Evolutionary conservation across 1,140 invertebrate genomes (phyloP).

Genomic region (Drosophila insularis): DNA sequence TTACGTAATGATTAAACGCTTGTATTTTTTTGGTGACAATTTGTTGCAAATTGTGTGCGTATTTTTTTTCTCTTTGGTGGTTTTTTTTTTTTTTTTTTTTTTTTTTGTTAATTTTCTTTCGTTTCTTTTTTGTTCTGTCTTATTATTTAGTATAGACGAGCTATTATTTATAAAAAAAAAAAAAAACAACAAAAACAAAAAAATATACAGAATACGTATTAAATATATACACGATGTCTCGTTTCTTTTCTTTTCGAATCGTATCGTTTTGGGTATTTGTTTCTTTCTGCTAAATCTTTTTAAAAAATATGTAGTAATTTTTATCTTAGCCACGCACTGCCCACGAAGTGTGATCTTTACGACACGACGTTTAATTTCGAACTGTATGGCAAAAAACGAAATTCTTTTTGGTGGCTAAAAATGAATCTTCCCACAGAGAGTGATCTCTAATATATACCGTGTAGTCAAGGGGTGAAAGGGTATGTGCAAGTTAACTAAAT

Average conservation of each 20-base stretch:
- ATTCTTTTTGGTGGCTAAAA: slow-evolving; percentile 68
- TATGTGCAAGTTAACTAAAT: not conserved
- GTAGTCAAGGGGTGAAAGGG: not conserved
- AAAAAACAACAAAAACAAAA: slow-evolving; percentile 23
- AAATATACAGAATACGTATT: slow-evolving; percentile 26
- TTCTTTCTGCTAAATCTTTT: slow-evolving; percentile 29
- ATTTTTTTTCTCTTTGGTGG: too few relatives aligned
- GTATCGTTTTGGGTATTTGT: slow-evolving; percentile 29
- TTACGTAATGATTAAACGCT: slow-evolving; percentile 79
- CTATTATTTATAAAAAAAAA: slow-evolving; percentile 73
- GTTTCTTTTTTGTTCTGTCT: slow-evolving; percentile 34
- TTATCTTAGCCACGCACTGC: slow-evolving; percentile 30
- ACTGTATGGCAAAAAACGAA: slow-evolving; percentile 68
- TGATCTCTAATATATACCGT: not conserved
- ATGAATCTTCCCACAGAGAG: slow-evolving; percentile 48
- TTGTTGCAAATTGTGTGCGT: slow-evolving; percentile 74
- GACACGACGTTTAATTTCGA: slow-evolving; percentile 74
- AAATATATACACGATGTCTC: slow-evolving; percentile 59
- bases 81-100: slow-evolving; percentile 34
- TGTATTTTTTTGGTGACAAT: slow-evolving; percentile 70
- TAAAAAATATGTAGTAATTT: slow-evolving; percentile 34
- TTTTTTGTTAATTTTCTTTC: slow-evolving; percentile 36
- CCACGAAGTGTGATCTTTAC: slow-evolving; percentile 50
- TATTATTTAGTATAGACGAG: slow-evolving; percentile 64
- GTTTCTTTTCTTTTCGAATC: slow-evolving; percentile 29